phyloP scores from a whole-genome alignment of 2,113 vertebrate species.

The Sceloporus tristichus region DNA sequence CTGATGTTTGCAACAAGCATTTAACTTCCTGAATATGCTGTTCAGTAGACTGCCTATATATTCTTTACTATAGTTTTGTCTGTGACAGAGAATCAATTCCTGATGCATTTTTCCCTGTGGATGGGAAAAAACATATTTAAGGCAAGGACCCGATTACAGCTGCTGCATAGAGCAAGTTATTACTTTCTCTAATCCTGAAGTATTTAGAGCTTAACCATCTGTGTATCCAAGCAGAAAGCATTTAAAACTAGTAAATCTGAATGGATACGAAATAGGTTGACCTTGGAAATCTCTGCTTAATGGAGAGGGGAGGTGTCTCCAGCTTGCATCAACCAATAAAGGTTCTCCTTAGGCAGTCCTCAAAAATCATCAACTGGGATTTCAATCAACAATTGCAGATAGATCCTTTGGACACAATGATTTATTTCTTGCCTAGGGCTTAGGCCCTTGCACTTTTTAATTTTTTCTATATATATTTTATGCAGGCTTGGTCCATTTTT shows the following conservation, averaged over 20 bases:
- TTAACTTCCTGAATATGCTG: conserved; percentile 22
- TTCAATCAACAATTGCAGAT: conserved; percentile 50
- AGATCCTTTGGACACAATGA: conserved; percentile 47
- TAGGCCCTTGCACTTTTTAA: background rate
- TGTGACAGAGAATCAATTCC: conserved; percentile 17
- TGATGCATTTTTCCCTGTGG: conserved; percentile 43
- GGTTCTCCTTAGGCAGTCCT: conserved; percentile 63
- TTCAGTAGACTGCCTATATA: conserved; percentile 29
- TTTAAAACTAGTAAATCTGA: conserved; percentile 63
- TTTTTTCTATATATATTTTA: conserved; percentile 17
- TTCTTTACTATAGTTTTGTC: background rate
- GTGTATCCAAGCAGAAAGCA: conserved; percentile 52
- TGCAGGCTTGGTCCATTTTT: background rate
- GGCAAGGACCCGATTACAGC: conserved; percentile 2
- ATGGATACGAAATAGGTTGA: conserved; percentile 57
- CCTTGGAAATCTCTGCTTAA: conserved; percentile 70
- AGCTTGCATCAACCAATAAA: conserved; percentile 64
- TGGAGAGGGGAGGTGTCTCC: conserved; percentile 57
- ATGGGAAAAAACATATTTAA: conserved; percentile 10
- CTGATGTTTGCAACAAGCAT: background rate
- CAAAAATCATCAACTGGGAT: conserved; percentile 54
- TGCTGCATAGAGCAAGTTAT: conserved; percentile 29
- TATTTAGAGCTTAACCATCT: conserved; percentile 57
- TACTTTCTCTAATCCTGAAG: conserved; percentile 50
- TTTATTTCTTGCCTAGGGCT: conserved; percentile 32